A percentile compares a stretch with the other conserved stretches of the same genome.
phyloP scores from a whole-genome alignment of 2,113 vertebrate species.

The Amblyopsis rosae region DNA sequence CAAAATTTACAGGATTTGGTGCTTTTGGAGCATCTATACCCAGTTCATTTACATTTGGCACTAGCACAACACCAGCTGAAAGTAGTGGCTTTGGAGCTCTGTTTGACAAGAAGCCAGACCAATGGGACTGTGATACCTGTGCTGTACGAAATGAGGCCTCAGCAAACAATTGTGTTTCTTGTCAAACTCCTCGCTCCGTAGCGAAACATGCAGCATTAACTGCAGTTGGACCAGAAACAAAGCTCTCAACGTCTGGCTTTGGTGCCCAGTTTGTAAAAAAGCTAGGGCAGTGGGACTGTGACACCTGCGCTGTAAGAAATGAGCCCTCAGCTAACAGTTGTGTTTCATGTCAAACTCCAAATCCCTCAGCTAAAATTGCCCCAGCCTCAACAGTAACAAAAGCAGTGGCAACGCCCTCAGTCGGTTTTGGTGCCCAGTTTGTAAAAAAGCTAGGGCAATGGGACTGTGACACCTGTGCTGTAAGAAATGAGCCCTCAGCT shows the following conservation, averaged over 20 bases:
- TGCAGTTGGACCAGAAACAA: slow-evolving; percentile 13
- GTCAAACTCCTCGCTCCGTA: slow-evolving; percentile 59
- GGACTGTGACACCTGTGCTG: slow-evolving; percentile 78
- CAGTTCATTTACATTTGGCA: slow-evolving; percentile 78
- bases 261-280: slow-evolving; percentile 70
- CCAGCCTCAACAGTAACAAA: neutral
- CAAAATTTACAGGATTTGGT: slow-evolving; percentile 66
- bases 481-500: slow-evolving; percentile 77
- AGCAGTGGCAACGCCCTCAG: neutral
- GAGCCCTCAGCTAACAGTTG: slow-evolving; percentile 65
- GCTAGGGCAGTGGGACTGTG: slow-evolving; percentile 77
- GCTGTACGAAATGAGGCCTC: slow-evolving; percentile 73
- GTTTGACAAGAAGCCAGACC: slow-evolving; percentile 72
- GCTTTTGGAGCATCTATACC: slow-evolving; percentile 62
- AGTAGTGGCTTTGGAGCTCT: slow-evolving; percentile 62
- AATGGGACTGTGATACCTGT: slow-evolving; percentile 81
- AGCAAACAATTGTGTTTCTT: slow-evolving; percentile 76
- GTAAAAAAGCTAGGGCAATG: slow-evolving; percentile 77
- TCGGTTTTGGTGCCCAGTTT: slow-evolving; percentile 41
- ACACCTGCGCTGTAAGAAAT: slow-evolving; percentile 72
- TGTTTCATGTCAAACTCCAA: slow-evolving; percentile 65
- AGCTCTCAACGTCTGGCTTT: slow-evolving; percentile 37
- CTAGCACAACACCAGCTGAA: slow-evolving; percentile 44
- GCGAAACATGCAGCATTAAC: slow-evolving; percentile 14
- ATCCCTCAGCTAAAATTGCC: slow-evolving; percentile 38